A percentile compares a stretch with the other conserved stretches of the same genome.
phyloP scores from a whole-genome alignment of 2,888 invertebrate genomes.

The Lapara coniferarum region DNA sequence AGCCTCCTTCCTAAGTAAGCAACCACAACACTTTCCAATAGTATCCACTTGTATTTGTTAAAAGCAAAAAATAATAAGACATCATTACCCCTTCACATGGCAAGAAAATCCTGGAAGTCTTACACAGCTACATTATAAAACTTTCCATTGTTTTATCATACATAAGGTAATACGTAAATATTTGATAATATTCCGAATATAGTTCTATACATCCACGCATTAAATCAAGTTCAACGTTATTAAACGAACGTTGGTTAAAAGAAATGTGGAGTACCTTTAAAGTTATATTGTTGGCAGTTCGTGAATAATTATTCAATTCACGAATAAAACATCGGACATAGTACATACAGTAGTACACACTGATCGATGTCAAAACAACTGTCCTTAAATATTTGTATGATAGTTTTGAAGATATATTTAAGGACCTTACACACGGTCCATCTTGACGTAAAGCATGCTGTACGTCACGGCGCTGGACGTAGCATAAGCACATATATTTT shows the following conservation, averaged over 20 bases:
- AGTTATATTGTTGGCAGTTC: background rate
- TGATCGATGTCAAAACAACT: no score
- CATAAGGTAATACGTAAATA: background rate
- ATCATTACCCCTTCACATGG: background rate
- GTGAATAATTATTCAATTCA: background rate
- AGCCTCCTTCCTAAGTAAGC: conserved; percentile 82
- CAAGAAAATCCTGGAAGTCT: background rate
- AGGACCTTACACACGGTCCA: no score
- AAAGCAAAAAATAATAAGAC: background rate
- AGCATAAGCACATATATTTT: no score
- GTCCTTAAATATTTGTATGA: no score
- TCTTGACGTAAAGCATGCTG: no score
- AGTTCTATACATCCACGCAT: no score
- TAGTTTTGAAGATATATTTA: no score
- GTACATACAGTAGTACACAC: background rate
- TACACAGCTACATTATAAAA: background rate
- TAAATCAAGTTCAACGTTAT: background rate
- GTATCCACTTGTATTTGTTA: conserved; percentile 44
- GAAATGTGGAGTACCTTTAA: no score
- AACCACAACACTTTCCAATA: conserved; percentile 80
- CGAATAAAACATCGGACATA: background rate
- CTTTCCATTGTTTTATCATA: background rate
- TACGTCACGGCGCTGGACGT: no score
- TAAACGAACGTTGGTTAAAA: background rate
- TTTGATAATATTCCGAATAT: no score